Conservation (phyloP, 2,113 vertebrate species). For the Phodopus roborovskii region DNA sequence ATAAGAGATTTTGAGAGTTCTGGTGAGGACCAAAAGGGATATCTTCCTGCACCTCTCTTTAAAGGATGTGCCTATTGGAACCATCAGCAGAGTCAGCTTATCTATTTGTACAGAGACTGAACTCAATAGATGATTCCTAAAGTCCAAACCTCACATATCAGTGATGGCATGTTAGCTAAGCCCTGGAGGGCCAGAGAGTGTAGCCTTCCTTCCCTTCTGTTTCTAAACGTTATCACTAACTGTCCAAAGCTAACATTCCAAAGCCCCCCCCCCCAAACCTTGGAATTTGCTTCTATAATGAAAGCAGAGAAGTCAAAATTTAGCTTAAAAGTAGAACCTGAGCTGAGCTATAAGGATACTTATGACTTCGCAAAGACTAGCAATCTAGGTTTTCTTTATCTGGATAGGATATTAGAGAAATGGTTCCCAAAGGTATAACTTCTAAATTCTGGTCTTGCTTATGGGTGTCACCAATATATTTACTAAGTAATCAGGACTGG, state of each 20-base stretch:
- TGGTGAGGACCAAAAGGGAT: not conserved
- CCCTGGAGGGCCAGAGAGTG: not conserved
- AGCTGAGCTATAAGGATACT: not conserved
- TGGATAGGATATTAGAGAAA: constrained; percentile 26
- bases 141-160: not conserved
- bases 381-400: not conserved
- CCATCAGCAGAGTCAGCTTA: not conserved
- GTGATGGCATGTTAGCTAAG: not conserved
- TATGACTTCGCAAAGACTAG: not conserved
- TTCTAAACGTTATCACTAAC: not conserved
- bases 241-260: not conserved
- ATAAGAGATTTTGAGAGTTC: not conserved
- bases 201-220: not conserved
- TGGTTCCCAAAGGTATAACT: not conserved
- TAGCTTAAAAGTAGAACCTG: not conserved
- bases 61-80: not conserved
- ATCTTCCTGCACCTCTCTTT: not conserved
- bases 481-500: not conserved
- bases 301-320: not conserved
- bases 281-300: not conserved
- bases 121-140: constrained; percentile 4
- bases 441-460: not conserved
- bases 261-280: not conserved
- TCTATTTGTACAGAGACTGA: not conserved
- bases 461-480: not conserved